Conservation (phyloP, 1,140 invertebrate species). For the Aricia agestis region DNA sequence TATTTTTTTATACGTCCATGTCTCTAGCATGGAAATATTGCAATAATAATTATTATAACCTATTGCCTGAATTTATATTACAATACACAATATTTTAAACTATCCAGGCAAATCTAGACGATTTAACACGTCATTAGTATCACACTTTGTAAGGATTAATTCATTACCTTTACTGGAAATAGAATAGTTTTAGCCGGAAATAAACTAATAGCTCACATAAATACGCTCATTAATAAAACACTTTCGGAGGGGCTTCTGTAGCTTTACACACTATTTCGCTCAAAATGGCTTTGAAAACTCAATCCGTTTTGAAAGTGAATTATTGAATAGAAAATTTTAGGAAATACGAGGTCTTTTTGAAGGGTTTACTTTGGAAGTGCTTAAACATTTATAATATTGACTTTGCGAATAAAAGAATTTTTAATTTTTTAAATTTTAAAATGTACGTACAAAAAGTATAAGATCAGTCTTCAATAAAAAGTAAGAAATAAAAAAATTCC, state of each 20-base stretch:
- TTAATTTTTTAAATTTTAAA: neutral
- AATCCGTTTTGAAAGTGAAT: neutral
- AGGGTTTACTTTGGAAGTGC: neutral
- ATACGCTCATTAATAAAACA: neutral
- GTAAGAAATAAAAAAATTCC: too few species aligned
- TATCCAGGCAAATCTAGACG: too few species aligned
- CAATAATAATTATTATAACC: too few species aligned
- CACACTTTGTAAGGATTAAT: too few species aligned
- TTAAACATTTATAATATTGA: neutral
- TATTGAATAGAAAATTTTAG: neutral
- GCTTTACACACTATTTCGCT: neutral
- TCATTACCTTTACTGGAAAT: neutral
- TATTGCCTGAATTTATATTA: too few species aligned
- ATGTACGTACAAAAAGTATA: neutral
- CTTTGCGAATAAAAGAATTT: neutral
- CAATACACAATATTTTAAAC: too few species aligned
- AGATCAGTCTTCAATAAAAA: too few species aligned
- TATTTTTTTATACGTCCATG: too few species aligned
- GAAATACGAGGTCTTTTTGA: neutral
- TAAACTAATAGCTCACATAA: neutral
- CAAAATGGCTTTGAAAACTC: neutral
- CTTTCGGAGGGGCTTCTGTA: neutral
- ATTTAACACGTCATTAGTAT: too few species aligned
- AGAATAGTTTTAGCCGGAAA: neutral
- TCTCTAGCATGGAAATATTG: too few species aligned